Base-by-base conservation (phyloP, 2,888 invertebrate genomes). In the Ophion ventricosus region DNA sequence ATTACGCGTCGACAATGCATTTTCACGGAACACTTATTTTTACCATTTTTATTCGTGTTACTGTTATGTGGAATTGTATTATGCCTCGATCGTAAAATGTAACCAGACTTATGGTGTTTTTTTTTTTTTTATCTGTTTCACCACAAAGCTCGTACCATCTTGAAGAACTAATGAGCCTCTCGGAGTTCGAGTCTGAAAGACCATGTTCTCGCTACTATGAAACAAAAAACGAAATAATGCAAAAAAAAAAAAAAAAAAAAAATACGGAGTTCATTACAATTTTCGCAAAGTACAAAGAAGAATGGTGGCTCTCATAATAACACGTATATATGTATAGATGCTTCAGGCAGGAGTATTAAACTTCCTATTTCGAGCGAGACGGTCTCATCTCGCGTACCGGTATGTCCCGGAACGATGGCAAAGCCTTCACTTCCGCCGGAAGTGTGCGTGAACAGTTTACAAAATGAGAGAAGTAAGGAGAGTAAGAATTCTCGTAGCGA, bases 391-490 rank as follows among this genome's bases (percentile, higher is more conserved):
- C 66, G 40, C n/a, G 56, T 14, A 63, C 74, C 78, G 74, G 82
- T 73, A 66, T 69, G 78, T 82, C 82, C 82, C 77, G 78, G 78
- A 82, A 84, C 78, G 77, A 78, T 66, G 75, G 70, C 64, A 72
- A 72, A 72, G 64, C 56, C 70, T 66, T 61, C 80, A 61, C 72
- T 80, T 83, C 83, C 83, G 83, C 59, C 83, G 83, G 83, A 83
- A 83, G 80, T 72, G 57, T 23, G 83, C 79, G 76, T 72, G 66
- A 80, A 83, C 76, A 76, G 80, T 80, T 83, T 83, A 76, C 54
- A 70, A 83, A 74, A 83, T 77, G 67, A 49, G 59, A 75, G 61
- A 57, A 73, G 56, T 70, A 66, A 73, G 43, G n/a, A 26, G 63
- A 63, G 78, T 17, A 26, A 64, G 59, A 54, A 74, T 63, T 57